A percentile compares a stretch with the other conserved stretches of the same genome.
phyloP scores from a whole-genome alignment of 2,113 vertebrate species.

The Grallaria varia region DNA sequence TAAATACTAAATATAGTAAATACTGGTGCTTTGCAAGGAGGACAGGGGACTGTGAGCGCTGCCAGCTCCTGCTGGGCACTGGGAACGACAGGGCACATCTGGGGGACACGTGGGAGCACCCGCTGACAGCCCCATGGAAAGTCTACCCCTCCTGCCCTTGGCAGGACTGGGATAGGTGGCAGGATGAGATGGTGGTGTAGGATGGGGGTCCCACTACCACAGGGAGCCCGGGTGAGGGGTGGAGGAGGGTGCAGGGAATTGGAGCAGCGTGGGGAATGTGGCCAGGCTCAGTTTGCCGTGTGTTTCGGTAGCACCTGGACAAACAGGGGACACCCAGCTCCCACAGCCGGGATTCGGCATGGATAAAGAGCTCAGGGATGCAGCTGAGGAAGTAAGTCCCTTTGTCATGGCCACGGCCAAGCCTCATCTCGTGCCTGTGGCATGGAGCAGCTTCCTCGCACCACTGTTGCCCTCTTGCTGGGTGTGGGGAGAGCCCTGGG shows the following conservation, averaged over 20 bases:
- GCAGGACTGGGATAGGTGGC: neutral
- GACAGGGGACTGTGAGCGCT: neutral
- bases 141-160: neutral
- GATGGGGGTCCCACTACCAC: accelerated
- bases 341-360: neutral
- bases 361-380: neutral
- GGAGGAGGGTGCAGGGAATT: neutral
- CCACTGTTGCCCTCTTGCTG: accelerated
- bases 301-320: neutral
- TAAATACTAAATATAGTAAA: no score
- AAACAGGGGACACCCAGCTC: neutral
- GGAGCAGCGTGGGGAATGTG: accelerated
- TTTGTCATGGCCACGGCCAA: neutral
- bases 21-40: neutral
- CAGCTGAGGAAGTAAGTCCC: slow-evolving; percentile 4
- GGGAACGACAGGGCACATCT: neutral
- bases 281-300: neutral
- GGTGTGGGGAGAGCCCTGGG: neutral
- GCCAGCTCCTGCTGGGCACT: neutral
- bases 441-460: neutral
- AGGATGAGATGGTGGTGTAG: neutral
- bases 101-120: slow-evolving; percentile 30
- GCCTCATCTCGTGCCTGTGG: neutral
- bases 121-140: accelerated
- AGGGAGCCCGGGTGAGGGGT: neutral